phyloP scores from a whole-genome alignment of 2,113 vertebrate species.

The Centropristis striata region DNA sequence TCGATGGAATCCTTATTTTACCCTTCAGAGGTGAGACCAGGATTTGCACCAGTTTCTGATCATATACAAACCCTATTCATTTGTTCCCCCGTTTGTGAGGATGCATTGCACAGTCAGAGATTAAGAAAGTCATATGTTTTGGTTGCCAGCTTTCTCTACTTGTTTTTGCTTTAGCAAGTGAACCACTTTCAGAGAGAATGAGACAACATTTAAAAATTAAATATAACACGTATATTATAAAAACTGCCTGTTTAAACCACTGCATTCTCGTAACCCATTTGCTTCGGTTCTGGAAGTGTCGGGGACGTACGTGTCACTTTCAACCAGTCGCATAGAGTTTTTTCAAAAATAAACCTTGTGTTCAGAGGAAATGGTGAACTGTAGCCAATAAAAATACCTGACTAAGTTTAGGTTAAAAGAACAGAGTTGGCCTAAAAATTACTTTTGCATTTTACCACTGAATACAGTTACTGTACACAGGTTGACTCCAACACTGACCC shows the following conservation, averaged over 20 bases:
- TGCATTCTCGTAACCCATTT: too few relatives aligned
- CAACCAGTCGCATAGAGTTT: too few relatives aligned
- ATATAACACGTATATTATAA: background rate
- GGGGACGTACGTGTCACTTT: too few relatives aligned
- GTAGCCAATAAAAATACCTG: too few relatives aligned
- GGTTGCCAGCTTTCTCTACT: background rate
- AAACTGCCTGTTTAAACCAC: background rate
- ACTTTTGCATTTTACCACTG: too few relatives aligned
- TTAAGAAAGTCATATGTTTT: slow-evolving; percentile 5
- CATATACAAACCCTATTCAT: slow-evolving; percentile 11
- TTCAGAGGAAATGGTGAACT: too few relatives aligned
- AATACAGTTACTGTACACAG: too few relatives aligned
- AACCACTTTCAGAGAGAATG: background rate
- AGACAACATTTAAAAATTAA: background rate
- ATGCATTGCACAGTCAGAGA: slow-evolving; percentile 8
- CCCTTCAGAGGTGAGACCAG: slow-evolving; percentile 44
- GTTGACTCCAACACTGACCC: too few relatives aligned
- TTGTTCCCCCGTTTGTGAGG: slow-evolving; percentile 2
- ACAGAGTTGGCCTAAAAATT: too few relatives aligned
- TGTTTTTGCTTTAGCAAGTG: background rate
- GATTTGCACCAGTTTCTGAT: slow-evolving; percentile 39
- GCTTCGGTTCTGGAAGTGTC: too few relatives aligned
- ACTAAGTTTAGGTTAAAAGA: too few relatives aligned
- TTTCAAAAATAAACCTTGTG: too few relatives aligned
- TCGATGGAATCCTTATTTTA: slow-evolving; percentile 34